A percentile compares a stretch with the other conserved stretches of the same genome.
Conservation (phyloP, 2,888 invertebrate species). For the Limnephilus marmoratus region DNA sequence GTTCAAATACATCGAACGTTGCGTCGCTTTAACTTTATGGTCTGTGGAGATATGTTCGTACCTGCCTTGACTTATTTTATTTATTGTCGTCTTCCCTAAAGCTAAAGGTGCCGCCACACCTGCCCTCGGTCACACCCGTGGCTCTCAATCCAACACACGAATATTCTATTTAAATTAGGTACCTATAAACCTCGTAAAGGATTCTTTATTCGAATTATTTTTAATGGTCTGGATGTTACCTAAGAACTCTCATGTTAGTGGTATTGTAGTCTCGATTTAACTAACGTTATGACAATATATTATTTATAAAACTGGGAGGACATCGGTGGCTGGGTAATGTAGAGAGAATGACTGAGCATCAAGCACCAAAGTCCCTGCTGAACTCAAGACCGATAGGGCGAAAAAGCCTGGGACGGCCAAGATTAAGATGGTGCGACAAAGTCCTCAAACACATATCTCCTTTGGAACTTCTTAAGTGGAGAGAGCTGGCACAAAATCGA, state of each 20-base stretch:
- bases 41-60: not conserved
- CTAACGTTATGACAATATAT: not conserved
- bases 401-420: too few relatives aligned
- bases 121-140: slow-evolving; percentile 30
- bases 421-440: too few relatives aligned
- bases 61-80: slow-evolving; percentile 33
- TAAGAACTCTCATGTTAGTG: not conserved
- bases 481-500: too few relatives aligned
- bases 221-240: not conserved
- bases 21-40: slow-evolving; percentile 24
- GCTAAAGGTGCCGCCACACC: slow-evolving; percentile 47
- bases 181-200: not conserved
- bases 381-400: too few relatives aligned
- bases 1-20: not conserved
- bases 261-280: not conserved
- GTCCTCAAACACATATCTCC: too few relatives aligned
- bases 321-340: too few relatives aligned
- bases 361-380: too few relatives aligned
- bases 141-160: slow-evolving; percentile 9
- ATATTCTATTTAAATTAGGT: not conserved
- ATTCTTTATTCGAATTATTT: not conserved
- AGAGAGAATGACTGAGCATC: too few relatives aligned
- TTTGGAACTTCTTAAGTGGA: too few relatives aligned
- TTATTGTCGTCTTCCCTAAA: slow-evolving; percentile 36
- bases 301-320: too few relatives aligned